Base-by-base conservation (phyloP, 2,113 vertebrate genomes). In the Hepsetus odoe region DNA sequence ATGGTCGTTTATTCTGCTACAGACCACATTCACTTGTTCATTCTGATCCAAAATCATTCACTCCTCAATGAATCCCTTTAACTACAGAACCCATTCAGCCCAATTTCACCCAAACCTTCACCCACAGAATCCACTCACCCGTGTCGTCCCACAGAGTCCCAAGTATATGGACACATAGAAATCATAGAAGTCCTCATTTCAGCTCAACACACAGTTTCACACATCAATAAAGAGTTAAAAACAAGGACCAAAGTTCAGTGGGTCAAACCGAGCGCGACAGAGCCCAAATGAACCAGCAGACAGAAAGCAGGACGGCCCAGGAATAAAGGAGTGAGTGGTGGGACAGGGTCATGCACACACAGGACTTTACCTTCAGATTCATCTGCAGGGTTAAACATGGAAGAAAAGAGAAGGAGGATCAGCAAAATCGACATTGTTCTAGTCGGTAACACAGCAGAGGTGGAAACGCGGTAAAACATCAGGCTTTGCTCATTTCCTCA, bases 301-400 rank as follows among this genome's bases (percentile, higher is more conserved):
- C 59, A 62, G 59, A 32, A 33, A 62, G 59, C 59, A 62, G 30
- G 33, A 20, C 1, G 4, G 22, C 55, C 4, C 5, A 49, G 6
- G 46, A 33, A 38, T n/a, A 26, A 35, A n/a, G 13, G 12, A 38
- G 35, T 75, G 67, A 58, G 61, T 24, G 42, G 46, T 20, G 71
- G 75, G 65, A 65, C 62, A 77, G 64, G 66, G 40, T 85, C 88
- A 90, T 92, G 91, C 89, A 93, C 61, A 93, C 46, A 93, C 92
- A 89, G 83, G 53, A 22, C 82, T 88, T 98, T 99, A 99, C 96
- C 96, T 98, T 98, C 96, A 81, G 95, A 94, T 93, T 98, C 96
- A 92, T 96, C 96, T 98, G 95, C 90, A 94, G 94, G 88, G 81
- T 91, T 90, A 90, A 86, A 94, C 91, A 94, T 92, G 89, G 78